Evolutionary conservation across 64 coral and sea anemone genomes (phyloP).

Genomic region (Porites lutea): DNA sequence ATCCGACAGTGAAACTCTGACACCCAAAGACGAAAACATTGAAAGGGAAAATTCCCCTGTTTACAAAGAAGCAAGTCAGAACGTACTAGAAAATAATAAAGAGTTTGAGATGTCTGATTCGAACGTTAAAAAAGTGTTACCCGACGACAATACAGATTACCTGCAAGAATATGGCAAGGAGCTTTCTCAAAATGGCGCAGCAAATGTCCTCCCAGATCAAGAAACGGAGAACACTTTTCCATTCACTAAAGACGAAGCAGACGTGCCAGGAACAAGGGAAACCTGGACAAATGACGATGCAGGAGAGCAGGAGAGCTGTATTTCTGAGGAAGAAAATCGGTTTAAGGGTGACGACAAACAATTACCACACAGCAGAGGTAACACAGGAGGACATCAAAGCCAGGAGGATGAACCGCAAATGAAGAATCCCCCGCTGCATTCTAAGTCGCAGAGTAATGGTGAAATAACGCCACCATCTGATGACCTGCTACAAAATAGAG

Average conservation of each 20-base stretch:
- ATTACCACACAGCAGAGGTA: neutral
- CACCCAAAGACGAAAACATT: neutral
- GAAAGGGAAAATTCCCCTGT: neutral
- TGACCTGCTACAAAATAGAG: neutral
- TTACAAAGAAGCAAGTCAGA: neutral
- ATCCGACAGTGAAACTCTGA: slow-evolving; percentile 17
- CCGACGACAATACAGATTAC: neutral
- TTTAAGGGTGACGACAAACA: neutral
- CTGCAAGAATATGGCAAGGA: neutral
- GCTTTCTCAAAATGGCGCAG: neutral
- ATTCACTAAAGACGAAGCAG: neutral
- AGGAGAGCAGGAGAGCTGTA: neutral
- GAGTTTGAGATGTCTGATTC: no score
- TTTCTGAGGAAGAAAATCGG: neutral
- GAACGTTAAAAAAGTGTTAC: neutral
- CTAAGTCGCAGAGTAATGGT: neutral
- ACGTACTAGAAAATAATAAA: neutral
- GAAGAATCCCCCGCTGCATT: neutral
- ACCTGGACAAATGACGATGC: neutral
- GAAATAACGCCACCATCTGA: neutral
- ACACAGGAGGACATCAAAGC: neutral
- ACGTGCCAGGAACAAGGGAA: neutral
- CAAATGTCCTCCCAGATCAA: neutral
- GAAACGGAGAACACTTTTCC: neutral
- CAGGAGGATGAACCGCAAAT: neutral